Percentiles rank a stretch among this genome's conserved stretches.
phyloP scores from a whole-genome alignment of 2,888 invertebrate species.

The Machimus rusticus region DNA sequence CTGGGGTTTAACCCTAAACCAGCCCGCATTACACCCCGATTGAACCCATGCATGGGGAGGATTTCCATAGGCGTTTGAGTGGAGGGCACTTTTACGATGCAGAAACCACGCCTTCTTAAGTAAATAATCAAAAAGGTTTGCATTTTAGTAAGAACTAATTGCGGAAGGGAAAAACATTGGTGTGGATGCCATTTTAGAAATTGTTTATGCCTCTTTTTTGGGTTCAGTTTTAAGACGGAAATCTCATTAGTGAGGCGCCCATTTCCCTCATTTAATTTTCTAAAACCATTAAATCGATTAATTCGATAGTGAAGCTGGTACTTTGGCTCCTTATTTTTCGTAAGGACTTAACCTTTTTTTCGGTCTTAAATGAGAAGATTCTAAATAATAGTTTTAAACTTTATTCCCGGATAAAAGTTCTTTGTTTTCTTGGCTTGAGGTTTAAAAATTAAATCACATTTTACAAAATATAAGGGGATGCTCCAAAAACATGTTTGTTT shows the following conservation, averaged over 20 bases:
- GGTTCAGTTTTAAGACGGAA: neutral
- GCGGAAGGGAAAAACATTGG: neutral
- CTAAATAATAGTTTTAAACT: too few species aligned
- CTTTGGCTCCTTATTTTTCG: neutral
- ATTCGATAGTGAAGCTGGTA: neutral
- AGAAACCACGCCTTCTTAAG: conserved; percentile 40
- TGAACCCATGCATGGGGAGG: conserved; percentile 36
- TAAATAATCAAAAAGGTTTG: neutral
- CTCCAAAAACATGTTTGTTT: too few species aligned
- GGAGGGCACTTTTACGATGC: conserved; percentile 47
- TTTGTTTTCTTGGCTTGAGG: too few species aligned
- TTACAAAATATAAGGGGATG: too few species aligned
- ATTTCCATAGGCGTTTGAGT: conserved; percentile 50
- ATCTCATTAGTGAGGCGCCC: neutral
- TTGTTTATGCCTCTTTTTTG: neutral
- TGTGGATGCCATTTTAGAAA: neutral
- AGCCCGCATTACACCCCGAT: conserved; percentile 49
- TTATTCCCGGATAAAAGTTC: too few species aligned
- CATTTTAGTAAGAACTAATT: neutral
- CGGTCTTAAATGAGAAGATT: too few species aligned
- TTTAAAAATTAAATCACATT: too few species aligned
- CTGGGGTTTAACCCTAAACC: conserved; percentile 49
- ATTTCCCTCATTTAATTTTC: neutral
- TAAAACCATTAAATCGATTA: neutral
- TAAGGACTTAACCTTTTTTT: too few species aligned